Base-by-base conservation (phyloP, 2,797 vertebrate species). In the Pagetopsis macropterus region DNA sequence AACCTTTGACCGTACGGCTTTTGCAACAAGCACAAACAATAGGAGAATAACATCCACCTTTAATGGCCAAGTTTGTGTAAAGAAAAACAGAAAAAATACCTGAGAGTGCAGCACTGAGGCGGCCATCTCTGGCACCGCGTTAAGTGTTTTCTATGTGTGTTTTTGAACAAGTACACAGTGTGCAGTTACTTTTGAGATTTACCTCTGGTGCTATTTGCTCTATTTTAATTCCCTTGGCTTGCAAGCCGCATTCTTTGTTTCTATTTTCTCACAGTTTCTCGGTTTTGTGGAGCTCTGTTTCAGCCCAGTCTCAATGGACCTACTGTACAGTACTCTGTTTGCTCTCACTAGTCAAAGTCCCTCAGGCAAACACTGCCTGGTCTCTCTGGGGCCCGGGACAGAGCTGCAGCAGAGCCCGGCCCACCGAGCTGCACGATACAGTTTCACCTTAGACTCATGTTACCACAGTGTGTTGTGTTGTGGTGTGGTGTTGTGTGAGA, bases 251-350 rank as follows among this genome's bases (percentile, higher is more conserved):
- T 81, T 84, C 63, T 87, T 73, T 82, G 51, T 77, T 71, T 81
- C 65, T 68, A 61, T 82, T 84, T 87, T 89, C 77, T 86, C 85
- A 80, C 85, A 78, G 77, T 46, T 37, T 67, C 59, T 83, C 73
- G 70, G 27, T 72, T 89, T 84, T 91, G 78, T 78, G 84, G 72
- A 81, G 81, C 77, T 80, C 84, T 73, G 82, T 89, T 86, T 85
- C 76, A 65, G 56, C 73, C 68, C 44, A 2, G 75, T 87, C 90
- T 93, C 91, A 90, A 84, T 89, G 72, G 89, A 66, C 65, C 79
- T 64, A 84, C 87, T 91, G 85, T 91, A 87, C 76, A 88, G 83
- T 88, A 87, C 78, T 90, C 49, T 89, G 81, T 93, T 92, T 91
- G 87, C 81, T 85, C 84, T 89, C 70, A 54, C 76, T 73, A 73